A percentile compares a stretch with the other conserved stretches of the same genome.
Conservation (phyloP, 2,888 invertebrate species). For the Elysia crispata region DNA sequence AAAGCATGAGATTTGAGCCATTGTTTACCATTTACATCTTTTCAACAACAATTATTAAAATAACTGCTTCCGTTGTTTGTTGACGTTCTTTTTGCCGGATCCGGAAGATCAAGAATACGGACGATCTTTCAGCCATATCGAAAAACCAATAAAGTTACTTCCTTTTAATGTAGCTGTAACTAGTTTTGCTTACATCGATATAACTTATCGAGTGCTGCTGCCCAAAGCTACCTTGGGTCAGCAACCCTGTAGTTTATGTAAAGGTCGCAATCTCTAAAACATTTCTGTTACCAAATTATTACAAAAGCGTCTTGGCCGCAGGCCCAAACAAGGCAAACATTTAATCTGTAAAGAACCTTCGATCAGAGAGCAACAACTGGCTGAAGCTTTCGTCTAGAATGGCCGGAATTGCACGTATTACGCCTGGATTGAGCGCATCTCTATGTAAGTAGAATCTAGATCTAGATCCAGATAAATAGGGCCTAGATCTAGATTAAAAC, state of each 20-base stretch:
- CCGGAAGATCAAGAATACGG: too few relatives aligned
- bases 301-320: background rate
- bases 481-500: too few relatives aligned
- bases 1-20: too few relatives aligned
- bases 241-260: slow-evolving; percentile 41
- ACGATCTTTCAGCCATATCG: too few relatives aligned
- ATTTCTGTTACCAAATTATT: background rate
- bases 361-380: background rate
- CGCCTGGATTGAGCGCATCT: slow-evolving; percentile 22
- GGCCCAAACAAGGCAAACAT: slow-evolving; percentile 11
- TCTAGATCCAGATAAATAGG: background rate
- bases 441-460: slow-evolving; percentile 14
- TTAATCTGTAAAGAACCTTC: background rate
- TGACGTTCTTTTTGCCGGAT: too few relatives aligned
- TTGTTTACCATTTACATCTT: too few relatives aligned
- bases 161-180: too few relatives aligned
- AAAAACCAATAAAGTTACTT: too few relatives aligned
- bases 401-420: slow-evolving; percentile 35
- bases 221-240: slow-evolving; percentile 1
- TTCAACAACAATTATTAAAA: too few relatives aligned
- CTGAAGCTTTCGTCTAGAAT: background rate
- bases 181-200: too few relatives aligned
- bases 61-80: too few relatives aligned
- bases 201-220: background rate
- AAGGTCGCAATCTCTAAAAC: slow-evolving; percentile 49